phyloP scores from a whole-genome alignment of 2,888 invertebrate species.

The Napeogenes inachia region DNA sequence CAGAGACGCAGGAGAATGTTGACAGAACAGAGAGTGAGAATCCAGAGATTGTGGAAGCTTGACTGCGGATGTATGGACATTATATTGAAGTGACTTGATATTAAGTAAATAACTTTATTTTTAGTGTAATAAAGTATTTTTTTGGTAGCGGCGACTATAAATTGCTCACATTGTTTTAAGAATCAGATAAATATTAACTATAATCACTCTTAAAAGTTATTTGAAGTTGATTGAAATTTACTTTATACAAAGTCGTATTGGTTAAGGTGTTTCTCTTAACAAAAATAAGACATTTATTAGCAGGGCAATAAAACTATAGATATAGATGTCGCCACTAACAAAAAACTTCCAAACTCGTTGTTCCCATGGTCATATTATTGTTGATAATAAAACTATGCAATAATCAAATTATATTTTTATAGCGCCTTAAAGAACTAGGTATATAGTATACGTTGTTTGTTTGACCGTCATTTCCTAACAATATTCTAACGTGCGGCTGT shows the following conservation, averaged over 20 bases:
- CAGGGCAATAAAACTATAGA: too few species aligned
- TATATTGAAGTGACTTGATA: conserved; percentile 37
- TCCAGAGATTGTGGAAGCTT: conserved; percentile 51
- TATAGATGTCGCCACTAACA: conserved; percentile 1
- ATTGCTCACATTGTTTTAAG: not conserved
- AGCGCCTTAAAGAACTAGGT: not conserved
- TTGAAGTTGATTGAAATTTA: not conserved
- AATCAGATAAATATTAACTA: not conserved
- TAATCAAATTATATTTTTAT: conserved; percentile 6
- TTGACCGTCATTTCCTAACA: not conserved
- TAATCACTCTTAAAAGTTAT: not conserved
- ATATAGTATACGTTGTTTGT: not conserved
- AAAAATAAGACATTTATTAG: too few species aligned
- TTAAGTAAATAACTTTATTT: not conserved
- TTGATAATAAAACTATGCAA: not conserved
- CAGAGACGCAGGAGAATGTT: conserved; percentile 40
- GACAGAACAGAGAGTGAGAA: conserved; percentile 33
- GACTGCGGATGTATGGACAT: conserved; percentile 57
- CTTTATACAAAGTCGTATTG: not conserved
- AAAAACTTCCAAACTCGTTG: not conserved
- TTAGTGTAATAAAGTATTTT: not conserved
- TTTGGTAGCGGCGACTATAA: not conserved
- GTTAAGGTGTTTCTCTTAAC: not conserved
- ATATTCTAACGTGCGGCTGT: not conserved
- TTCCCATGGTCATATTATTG: not conserved